phyloP scores from a whole-genome alignment of 2,797 vertebrate species.

The Pagetopsis macropterus region DNA sequence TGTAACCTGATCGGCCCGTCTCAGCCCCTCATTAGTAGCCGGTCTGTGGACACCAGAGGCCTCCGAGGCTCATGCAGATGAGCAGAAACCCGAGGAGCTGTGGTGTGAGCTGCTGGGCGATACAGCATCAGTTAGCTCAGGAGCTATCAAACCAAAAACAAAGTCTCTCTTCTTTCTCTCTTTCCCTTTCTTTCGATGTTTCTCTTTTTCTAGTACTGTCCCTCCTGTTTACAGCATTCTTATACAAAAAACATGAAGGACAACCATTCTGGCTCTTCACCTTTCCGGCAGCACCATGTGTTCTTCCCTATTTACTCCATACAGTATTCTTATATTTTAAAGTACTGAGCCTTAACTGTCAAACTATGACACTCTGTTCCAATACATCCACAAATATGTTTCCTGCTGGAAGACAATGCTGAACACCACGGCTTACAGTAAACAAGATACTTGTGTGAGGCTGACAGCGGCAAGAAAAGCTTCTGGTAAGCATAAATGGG shows the following conservation, averaged over 20 bases:
- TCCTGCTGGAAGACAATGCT: background rate
- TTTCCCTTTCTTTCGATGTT: background rate
- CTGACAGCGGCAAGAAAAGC: background rate
- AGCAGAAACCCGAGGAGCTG: constrained; percentile 82
- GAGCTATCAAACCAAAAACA: constrained; percentile 63
- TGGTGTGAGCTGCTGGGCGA: constrained; percentile 32
- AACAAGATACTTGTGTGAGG: background rate
- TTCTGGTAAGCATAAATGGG: background rate
- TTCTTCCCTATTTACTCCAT: background rate
- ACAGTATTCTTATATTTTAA: background rate
- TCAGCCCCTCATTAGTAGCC: constrained; percentile 80
- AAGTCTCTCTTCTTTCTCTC: constrained; percentile 12
- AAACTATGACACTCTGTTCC: background rate
- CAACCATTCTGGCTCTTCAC: background rate
- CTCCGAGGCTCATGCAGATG: constrained; percentile 82
- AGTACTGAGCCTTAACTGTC: background rate
- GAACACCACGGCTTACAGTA: background rate
- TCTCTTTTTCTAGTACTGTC: background rate
- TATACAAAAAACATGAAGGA: background rate
- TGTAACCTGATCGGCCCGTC: constrained; percentile 78
- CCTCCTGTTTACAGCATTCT: background rate
- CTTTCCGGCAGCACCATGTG: background rate
- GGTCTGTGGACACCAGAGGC: constrained; percentile 76
- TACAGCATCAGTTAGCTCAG: constrained; percentile 57
- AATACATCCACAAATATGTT: background rate